These are phyloP conservation scores for Passerina amoena DNA, from an alignment of 2,113 vertebrate species.

Conservation along the genomic window DNA sequence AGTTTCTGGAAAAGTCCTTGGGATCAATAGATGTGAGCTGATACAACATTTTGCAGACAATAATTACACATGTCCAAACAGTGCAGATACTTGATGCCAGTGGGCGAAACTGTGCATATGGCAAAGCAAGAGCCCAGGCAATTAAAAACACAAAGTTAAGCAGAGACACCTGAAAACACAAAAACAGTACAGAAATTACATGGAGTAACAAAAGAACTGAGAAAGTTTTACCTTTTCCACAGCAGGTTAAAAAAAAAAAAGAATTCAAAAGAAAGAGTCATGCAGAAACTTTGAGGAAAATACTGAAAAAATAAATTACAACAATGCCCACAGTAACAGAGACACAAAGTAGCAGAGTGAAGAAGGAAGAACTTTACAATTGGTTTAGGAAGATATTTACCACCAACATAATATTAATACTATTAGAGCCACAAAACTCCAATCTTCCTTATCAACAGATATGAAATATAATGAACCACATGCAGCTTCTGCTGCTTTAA, in stretches of 20 bases:
- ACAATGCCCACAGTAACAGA: background rate
- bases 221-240: background rate
- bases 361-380: background rate
- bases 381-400: background rate
- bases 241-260: background rate
- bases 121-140: slow-evolving; percentile 95
- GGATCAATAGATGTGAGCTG: slow-evolving; percentile 90
- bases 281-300: background rate
- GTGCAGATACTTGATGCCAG: slow-evolving; percentile 93
- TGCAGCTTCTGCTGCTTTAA: background rate
- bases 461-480: background rate
- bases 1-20: slow-evolving; percentile 80
- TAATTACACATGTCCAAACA: slow-evolving; percentile 96
- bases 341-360: background rate
- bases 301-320: background rate
- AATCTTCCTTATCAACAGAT: background rate
- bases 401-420: background rate
- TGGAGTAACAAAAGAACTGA: background rate
- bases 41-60: slow-evolving; percentile 98
- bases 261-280: background rate
- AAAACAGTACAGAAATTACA: slow-evolving; percentile 48
- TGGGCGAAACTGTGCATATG: slow-evolving; percentile 90
- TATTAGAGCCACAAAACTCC: background rate
- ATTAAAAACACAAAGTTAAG: slow-evolving; percentile 91
- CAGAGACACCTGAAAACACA: slow-evolving; percentile 88